Conservation (phyloP, 2,113 vertebrate species). For the Catharus fuscescens region DNA sequence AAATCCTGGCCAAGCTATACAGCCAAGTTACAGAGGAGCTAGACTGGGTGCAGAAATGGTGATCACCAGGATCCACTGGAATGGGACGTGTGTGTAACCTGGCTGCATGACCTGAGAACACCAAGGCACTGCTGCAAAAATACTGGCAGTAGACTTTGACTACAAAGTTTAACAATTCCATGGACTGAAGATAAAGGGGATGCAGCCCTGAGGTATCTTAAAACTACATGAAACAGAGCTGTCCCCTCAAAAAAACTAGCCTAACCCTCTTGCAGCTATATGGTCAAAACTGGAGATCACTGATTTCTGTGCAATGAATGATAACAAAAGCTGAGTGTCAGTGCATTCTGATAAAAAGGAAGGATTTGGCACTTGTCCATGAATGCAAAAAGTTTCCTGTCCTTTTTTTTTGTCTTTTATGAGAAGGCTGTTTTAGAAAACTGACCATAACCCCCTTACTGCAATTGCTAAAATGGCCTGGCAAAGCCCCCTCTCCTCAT, state of each 20-base stretch:
- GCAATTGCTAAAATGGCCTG: not conserved
- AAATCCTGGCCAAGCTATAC: not conserved
- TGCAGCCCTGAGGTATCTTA: not conserved
- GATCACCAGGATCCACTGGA: not conserved
- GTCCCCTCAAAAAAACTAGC: not conserved
- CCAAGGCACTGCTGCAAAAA: not conserved
- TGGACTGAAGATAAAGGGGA: not conserved
- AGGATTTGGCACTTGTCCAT: not conserved
- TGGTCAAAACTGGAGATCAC: not conserved
- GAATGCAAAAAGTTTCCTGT: not conserved
- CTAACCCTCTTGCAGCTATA: not conserved
- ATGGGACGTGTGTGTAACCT: not conserved
- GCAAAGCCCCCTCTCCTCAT: not conserved
- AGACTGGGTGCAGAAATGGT: not conserved
- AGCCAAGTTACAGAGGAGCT: not conserved
- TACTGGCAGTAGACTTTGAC: not conserved
- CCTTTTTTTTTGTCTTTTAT: not conserved
- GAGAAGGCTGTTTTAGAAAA: conserved; percentile 7
- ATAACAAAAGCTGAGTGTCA: not conserved
- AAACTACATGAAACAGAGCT: not conserved
- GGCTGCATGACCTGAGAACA: not conserved
- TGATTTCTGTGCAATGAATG: not conserved
- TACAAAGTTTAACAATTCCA: not conserved
- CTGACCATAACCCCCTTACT: conserved; percentile 3
- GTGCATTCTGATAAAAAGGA: not conserved